phyloP scores from a whole-genome alignment of 2,888 invertebrate species.

The Drosophila prolongata region DNA sequence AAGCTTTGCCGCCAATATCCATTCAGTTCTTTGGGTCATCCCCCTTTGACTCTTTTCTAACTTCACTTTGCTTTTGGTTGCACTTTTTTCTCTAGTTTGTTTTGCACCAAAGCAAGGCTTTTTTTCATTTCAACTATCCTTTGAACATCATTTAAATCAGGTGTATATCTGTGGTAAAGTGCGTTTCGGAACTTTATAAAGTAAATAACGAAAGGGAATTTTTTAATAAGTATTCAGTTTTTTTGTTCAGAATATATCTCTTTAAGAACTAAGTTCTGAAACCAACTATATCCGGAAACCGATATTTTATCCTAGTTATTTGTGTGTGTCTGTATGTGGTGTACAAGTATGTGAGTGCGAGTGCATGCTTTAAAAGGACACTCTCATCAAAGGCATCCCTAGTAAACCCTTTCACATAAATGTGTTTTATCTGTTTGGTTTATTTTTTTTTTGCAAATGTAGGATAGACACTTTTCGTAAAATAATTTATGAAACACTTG shows the following conservation, averaged over 20 bases:
- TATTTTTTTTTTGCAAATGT: conserved; percentile 1
- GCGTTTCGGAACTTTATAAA: conserved; percentile 8
- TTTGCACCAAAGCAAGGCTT: conserved; percentile 19
- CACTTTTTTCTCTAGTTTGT: conserved; percentile 23
- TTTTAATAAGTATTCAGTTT: neutral
- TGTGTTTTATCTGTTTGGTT: neutral
- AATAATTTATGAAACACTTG: neutral
- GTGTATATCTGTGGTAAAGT: conserved; percentile 18
- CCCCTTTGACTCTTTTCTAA: conserved; percentile 22
- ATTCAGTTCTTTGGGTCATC: conserved; percentile 21
- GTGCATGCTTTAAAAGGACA: conserved; percentile 30
- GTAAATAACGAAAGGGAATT: neutral
- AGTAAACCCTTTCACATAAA: neutral
- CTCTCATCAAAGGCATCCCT: neutral
- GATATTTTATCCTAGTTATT: conserved; percentile 6
- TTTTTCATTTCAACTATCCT: conserved; percentile 11
- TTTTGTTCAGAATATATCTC: neutral
- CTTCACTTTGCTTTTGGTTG: conserved; percentile 28
- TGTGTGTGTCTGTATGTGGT: conserved; percentile 31
- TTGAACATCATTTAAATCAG: conserved; percentile 1
- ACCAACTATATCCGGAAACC: conserved; percentile 15
- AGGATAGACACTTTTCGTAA: neutral
- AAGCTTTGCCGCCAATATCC: conserved; percentile 23
- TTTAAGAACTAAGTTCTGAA: conserved; percentile 1
- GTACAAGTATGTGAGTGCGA: conserved; percentile 44